phyloP scores from a whole-genome alignment of 35 echinoderm and acorn worm genomes.

The Ophioderma brevispina region DNA sequence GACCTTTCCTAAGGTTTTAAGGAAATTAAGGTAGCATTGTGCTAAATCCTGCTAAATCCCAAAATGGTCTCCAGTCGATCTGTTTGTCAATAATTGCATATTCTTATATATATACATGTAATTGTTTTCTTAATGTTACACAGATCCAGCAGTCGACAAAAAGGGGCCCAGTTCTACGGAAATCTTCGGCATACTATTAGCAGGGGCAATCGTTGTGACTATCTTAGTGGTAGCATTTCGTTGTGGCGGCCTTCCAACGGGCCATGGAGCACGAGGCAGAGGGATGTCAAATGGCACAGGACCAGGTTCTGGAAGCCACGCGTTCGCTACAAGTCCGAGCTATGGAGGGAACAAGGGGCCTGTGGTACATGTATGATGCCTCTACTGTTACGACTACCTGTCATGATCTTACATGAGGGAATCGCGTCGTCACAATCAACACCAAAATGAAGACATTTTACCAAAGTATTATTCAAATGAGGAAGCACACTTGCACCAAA shows the following conservation, averaged over 20 bases:
- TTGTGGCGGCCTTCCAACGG: neutral
- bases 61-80: no score
- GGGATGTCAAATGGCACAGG: neutral
- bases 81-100: no score
- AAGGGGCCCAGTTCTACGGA: neutral
- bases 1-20: no score
- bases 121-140: no score
- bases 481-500: slow-evolving; percentile 2
- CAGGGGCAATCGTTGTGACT: neutral
- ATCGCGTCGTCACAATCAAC: neutral
- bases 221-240: neutral
- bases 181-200: neutral
- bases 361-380: neutral
- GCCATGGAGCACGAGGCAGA: neutral
- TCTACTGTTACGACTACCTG: neutral
- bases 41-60: no score
- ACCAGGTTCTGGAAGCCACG: neutral
- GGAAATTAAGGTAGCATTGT: no score
- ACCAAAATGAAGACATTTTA: neutral
- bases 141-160: neutral
- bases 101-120: no score
- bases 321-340: neutral
- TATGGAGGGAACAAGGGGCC: neutral
- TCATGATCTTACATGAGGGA: neutral
- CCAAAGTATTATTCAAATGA: neutral